Conservation (phyloP, 2,797 vertebrate species). For the Acanthiza pusilla region DNA sequence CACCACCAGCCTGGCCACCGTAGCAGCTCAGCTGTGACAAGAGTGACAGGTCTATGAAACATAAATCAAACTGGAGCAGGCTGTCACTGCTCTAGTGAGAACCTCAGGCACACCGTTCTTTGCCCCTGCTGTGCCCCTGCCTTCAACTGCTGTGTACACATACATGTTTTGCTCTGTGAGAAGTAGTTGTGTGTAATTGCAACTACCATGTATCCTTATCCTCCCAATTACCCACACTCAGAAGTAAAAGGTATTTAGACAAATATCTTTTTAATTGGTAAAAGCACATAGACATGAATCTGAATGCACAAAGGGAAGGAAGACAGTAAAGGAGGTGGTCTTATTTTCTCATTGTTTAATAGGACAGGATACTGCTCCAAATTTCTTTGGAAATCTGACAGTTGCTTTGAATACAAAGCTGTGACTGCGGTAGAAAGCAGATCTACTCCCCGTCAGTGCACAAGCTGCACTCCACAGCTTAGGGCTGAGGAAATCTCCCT, state of each 20-base stretch:
- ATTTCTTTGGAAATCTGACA: neutral
- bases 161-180: neutral
- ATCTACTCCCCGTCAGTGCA: neutral
- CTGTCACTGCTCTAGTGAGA: neutral
- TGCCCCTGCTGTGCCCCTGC: neutral
- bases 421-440: neutral
- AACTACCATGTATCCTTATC: accelerated
- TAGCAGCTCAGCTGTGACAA: neutral
- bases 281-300: neutral
- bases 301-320: neutral
- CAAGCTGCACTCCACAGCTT: neutral
- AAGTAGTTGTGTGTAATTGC: neutral
- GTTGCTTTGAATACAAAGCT: neutral
- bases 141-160: neutral
- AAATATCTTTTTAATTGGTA: neutral
- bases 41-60: neutral
- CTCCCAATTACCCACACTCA: neutral
- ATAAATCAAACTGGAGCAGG: neutral
- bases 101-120: neutral
- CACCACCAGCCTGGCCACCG: neutral
- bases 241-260: neutral
- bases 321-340: neutral
- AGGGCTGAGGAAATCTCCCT: neutral
- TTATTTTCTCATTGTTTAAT: neutral
- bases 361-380: neutral